phyloP scores from a whole-genome alignment of 1,140 invertebrate genomes.

The Ceratosolen fusciceps region DNA sequence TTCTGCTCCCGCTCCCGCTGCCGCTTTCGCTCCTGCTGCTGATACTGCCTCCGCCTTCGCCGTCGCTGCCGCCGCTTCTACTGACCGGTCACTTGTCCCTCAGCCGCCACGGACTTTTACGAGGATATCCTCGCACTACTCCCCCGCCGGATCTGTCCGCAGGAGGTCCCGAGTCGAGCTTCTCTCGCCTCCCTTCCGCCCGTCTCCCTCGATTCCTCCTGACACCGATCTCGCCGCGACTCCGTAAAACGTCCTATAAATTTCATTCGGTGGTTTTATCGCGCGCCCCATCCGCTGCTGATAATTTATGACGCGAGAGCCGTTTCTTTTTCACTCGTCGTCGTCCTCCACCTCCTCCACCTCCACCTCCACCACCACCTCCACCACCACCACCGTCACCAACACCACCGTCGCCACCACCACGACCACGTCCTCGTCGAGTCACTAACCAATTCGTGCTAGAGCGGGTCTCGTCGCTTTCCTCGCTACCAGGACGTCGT shows the following conservation, averaged over 20 bases:
- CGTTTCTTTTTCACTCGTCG: slow-evolving; percentile 2
- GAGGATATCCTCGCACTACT: slow-evolving; percentile 54
- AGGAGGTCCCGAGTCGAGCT: slow-evolving; percentile 62
- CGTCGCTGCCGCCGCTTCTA: background rate
- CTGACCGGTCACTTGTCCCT: slow-evolving; percentile 65
- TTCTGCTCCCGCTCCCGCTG: background rate
- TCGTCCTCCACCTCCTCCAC: background rate
- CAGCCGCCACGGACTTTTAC: slow-evolving; percentile 66
- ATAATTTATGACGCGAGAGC: slow-evolving; percentile 64
- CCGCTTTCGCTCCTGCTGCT: background rate
- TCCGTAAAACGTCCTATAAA: slow-evolving; percentile 69
- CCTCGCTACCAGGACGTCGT: too few relatives aligned
- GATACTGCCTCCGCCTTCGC: background rate
- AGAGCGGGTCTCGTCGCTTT: too few relatives aligned
- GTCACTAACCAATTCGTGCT: too few relatives aligned
- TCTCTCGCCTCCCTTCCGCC: slow-evolving; percentile 48
- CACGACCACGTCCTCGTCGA: too few relatives aligned
- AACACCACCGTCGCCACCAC: too few relatives aligned
- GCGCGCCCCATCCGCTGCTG: slow-evolving; percentile 46
- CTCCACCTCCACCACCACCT: background rate
- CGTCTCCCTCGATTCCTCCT: slow-evolving; percentile 66
- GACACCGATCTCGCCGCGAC: slow-evolving; percentile 64
- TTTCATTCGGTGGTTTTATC: slow-evolving; percentile 66
- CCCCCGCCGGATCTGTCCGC: slow-evolving; percentile 53
- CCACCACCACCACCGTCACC: too few relatives aligned